phyloP scores from a whole-genome alignment of 2,797 vertebrate genomes.

The Siniperca undulata region DNA sequence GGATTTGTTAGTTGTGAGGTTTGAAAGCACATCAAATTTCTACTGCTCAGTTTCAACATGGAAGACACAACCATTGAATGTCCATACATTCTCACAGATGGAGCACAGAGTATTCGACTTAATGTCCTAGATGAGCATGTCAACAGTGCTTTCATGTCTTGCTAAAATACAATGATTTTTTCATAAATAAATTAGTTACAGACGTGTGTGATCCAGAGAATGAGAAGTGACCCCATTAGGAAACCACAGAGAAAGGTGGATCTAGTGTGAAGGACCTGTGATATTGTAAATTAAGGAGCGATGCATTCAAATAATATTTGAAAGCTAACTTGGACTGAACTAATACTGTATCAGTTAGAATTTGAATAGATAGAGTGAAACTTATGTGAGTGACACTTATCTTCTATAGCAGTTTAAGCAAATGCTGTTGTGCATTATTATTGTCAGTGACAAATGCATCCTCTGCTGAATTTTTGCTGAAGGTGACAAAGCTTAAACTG shows the following conservation, averaged over 20 bases:
- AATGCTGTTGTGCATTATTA: slow-evolving; percentile 31
- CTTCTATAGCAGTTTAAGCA: slow-evolving; percentile 20
- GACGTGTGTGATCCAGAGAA: not conserved
- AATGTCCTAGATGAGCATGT: not conserved
- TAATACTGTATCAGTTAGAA: not conserved
- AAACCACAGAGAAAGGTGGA: not conserved
- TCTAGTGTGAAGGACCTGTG: not conserved
- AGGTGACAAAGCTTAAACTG: slow-evolving; percentile 41
- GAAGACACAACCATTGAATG: not conserved
- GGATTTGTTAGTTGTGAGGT: not conserved
- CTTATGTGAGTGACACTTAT: slow-evolving; percentile 8
- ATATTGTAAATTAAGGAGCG: not conserved
- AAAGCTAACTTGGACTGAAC: not conserved
- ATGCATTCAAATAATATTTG: slow-evolving; percentile 11
- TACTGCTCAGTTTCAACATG: not conserved
- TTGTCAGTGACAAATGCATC: slow-evolving; percentile 43
- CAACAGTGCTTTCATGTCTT: not conserved
- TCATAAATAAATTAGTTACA: not conserved
- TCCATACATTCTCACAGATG: not conserved
- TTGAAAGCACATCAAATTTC: slow-evolving; percentile 4
- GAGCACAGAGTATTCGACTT: not conserved
- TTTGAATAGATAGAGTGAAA: slow-evolving; percentile 9
- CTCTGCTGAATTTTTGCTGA: slow-evolving; percentile 23
- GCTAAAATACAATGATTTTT: not conserved
- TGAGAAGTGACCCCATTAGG: not conserved